These are phyloP conservation scores for Leptopilina myrica DNA, from an alignment of 2,888 invertebrate species.

Conservation along the genomic window DNA sequence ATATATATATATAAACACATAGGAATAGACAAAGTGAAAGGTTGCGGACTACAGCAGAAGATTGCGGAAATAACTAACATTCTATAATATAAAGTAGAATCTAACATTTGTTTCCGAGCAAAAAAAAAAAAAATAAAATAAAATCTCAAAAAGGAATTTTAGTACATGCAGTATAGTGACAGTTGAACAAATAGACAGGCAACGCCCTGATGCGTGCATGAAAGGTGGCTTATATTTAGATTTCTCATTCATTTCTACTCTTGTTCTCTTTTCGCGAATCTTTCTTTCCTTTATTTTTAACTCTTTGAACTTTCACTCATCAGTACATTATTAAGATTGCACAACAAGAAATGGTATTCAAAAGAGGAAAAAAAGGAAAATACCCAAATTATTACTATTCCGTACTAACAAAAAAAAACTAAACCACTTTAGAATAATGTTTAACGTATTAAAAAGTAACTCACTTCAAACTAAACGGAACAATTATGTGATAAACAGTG, in stretches of 20 bases:
- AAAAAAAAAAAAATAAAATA: conserved; percentile 48
- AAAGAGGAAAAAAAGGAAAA: too few species aligned
- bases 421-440: too few species aligned
- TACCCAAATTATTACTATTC: too few species aligned
- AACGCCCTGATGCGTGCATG: conserved; percentile 42
- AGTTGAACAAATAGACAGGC: conserved; percentile 44
- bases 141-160: conserved; percentile 2
- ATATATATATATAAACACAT: too few species aligned
- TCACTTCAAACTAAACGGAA: background rate
- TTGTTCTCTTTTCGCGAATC: conserved; percentile 5
- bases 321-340: too few species aligned
- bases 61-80: conserved; percentile 4
- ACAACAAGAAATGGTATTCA: too few species aligned
- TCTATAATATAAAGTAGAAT: too few species aligned
- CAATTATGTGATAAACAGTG: background rate
- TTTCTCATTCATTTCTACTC: conserved; percentile 55
- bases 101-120: too few species aligned
- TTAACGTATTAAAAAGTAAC: too few species aligned
- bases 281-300: conserved; percentile 5
- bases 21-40: conserved; percentile 10
- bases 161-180: conserved; percentile 41
- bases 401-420: too few species aligned
- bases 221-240: conserved; percentile 40
- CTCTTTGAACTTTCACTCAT: background rate
- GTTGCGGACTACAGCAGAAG: background rate